Evolutionary conservation across 2,797 vertebrate genomes (phyloP).

Genomic region (Falco cherrug): DNA sequence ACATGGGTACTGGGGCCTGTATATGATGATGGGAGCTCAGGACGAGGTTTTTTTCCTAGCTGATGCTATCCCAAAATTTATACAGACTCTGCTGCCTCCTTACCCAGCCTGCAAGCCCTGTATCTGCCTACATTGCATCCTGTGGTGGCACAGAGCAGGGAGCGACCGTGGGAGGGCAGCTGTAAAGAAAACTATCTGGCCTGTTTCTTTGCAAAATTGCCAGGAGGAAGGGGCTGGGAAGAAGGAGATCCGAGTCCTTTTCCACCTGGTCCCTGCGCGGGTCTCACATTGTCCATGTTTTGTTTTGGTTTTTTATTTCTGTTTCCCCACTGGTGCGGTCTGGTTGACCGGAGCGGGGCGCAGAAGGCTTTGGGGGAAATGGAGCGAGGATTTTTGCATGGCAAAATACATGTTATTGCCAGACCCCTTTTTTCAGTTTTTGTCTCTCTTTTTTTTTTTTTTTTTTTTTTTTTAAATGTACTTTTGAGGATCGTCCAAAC

Average conservation of each 20-base stretch:
- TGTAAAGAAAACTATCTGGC: neutral
- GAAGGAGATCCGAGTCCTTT: neutral
- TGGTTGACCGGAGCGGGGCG: neutral
- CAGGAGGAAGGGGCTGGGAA: neutral
- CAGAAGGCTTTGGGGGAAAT: neutral
- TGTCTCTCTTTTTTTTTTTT: neutral
- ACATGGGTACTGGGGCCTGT: rapidly evolving
- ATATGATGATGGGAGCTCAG: neutral
- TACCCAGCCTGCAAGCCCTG: neutral
- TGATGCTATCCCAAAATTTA: neutral
- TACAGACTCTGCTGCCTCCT: neutral
- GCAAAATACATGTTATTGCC: neutral
- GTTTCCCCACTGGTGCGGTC: neutral
- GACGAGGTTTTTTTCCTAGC: neutral
- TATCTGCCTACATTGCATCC: neutral
- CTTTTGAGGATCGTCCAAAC: slow-evolving; percentile 42
- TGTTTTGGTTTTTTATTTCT: neutral
- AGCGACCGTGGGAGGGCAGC: neutral
- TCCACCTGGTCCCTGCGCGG: rapidly evolving
- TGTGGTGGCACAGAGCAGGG: neutral
- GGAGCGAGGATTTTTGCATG: neutral
- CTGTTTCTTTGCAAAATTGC: neutral
- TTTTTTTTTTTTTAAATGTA: neutral
- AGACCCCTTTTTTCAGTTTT: neutral
- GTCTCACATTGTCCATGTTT: rapidly evolving